Evolutionary conservation across 1,140 invertebrate species (phyloP).

Genomic region (Drosophila leontia): DNA sequence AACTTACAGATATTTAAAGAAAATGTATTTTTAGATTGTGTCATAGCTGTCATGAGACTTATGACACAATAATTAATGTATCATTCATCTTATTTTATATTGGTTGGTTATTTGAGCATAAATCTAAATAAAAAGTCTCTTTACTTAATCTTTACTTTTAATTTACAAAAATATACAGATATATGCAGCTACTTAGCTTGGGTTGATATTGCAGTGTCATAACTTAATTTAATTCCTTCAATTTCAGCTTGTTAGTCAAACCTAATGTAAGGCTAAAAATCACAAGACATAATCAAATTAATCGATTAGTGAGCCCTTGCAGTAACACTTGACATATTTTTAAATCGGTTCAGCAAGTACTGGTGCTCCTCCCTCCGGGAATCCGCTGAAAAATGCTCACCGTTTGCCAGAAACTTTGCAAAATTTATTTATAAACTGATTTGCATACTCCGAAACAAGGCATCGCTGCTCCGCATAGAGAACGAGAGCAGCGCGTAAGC

Average conservation of each 20-base stretch:
- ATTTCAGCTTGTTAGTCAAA: neutral
- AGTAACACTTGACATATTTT: constrained; percentile 57
- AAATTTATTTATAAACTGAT: constrained; percentile 78
- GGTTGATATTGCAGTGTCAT: too few relatives aligned
- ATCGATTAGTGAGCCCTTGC: constrained; percentile 35
- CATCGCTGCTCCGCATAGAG: constrained; percentile 24
- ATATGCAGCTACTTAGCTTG: too few relatives aligned
- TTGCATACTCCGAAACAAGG: constrained; percentile 68
- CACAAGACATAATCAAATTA: neutral
- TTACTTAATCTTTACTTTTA: too few relatives aligned
- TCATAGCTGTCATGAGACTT: neutral
- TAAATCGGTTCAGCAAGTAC: constrained; percentile 42
- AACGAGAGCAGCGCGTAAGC: constrained; percentile 18
- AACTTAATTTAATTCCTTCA: neutral
- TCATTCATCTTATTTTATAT: too few relatives aligned
- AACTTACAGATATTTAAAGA: too few relatives aligned
- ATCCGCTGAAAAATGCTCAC: constrained; percentile 12
- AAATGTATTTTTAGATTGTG: too few relatives aligned
- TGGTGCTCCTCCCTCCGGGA: neutral
- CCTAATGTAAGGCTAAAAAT: neutral
- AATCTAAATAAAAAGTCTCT: too few relatives aligned
- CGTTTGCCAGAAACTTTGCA: constrained; percentile 46
- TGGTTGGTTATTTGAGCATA: too few relatives aligned
- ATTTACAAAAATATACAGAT: too few relatives aligned
- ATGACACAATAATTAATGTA: too few relatives aligned